These are phyloP conservation scores for Sphinx pinastri DNA, from an alignment of 2,888 invertebrate species.

Conservation along the genomic window DNA sequence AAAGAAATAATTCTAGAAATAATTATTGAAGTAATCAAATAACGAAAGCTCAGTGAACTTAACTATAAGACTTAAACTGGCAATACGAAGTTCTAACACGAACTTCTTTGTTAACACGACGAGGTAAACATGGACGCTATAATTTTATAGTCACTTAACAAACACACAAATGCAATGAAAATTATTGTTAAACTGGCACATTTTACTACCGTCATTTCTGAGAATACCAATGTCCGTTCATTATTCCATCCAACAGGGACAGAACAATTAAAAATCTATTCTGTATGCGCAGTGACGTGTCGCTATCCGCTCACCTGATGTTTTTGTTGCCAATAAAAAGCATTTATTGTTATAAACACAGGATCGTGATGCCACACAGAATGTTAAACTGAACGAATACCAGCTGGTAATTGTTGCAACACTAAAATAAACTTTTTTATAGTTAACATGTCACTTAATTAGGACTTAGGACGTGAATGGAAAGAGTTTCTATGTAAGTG, in stretches of 20 bases:
- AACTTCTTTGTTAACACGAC: slow-evolving; percentile 11
- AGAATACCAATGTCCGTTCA: slow-evolving; percentile 67
- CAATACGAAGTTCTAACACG: neutral
- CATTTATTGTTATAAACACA: slow-evolving; percentile 64
- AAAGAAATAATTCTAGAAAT: too few relatives aligned
- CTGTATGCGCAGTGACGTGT: slow-evolving; percentile 62
- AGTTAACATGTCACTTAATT: slow-evolving; percentile 66
- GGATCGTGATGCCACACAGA: slow-evolving; percentile 66
- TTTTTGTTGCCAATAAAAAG: slow-evolving; percentile 73
- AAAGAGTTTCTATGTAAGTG: slow-evolving; percentile 34
- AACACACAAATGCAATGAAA: slow-evolving; percentile 46
- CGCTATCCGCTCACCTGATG: slow-evolving; percentile 62
- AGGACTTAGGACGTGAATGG: slow-evolving; percentile 54
- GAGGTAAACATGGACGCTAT: neutral
- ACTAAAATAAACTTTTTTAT: slow-evolving; percentile 66
- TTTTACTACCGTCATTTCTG: slow-evolving; percentile 58
- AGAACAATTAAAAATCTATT: slow-evolving; percentile 77
- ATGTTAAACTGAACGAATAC: slow-evolving; percentile 57
- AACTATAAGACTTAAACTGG: neutral
- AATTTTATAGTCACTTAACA: slow-evolving; percentile 30
- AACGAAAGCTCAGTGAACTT: too few relatives aligned
- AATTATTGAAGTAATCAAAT: too few relatives aligned
- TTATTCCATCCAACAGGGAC: slow-evolving; percentile 58
- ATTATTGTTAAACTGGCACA: slow-evolving; percentile 47
- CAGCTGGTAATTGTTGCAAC: slow-evolving; percentile 56